phyloP scores from a whole-genome alignment of 1,140 invertebrate species.

The Neodiprion lecontei region DNA sequence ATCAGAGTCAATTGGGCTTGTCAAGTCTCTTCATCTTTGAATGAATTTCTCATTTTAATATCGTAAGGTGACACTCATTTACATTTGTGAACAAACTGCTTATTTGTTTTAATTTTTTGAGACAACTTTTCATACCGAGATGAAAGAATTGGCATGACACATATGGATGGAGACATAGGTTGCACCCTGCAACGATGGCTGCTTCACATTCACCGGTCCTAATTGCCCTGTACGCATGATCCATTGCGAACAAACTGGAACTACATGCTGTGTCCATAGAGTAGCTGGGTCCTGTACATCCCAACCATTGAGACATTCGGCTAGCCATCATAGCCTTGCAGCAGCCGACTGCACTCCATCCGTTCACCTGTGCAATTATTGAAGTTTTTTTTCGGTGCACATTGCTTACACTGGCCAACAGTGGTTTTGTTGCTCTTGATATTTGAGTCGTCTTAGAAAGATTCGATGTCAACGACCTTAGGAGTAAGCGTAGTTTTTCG shows the following conservation, averaged over 20 bases:
- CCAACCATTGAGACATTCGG: slow-evolving; percentile 80
- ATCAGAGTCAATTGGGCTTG: too few species aligned
- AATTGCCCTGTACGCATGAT: slow-evolving; percentile 82
- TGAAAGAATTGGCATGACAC: slow-evolving; percentile 80
- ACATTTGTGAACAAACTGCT: too few species aligned
- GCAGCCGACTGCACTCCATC: slow-evolving; percentile 67
- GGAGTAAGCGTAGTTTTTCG: too few species aligned
- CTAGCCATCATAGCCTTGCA: slow-evolving; percentile 91
- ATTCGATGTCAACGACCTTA: too few species aligned
- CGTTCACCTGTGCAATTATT: slow-evolving; percentile 43
- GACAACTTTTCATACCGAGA: slow-evolving; percentile 42
- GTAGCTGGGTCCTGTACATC: slow-evolving; percentile 79
- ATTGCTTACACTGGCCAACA: too few species aligned
- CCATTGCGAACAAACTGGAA: slow-evolving; percentile 84
- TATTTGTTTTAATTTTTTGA: too few species aligned
- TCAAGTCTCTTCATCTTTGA: too few species aligned
- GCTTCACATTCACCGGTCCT: slow-evolving; percentile 80
- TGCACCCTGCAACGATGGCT: slow-evolving; percentile 86
- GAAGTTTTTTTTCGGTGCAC: too few species aligned
- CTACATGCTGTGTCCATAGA: slow-evolving; percentile 90
- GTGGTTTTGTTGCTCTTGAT: too few species aligned
- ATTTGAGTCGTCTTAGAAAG: too few species aligned
- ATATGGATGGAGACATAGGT: slow-evolving; percentile 84
- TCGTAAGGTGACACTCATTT: too few species aligned
- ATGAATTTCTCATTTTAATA: too few species aligned